Evolutionary conservation across 2,113 vertebrate species (phyloP).

Genomic region (Chionis minor): DNA sequence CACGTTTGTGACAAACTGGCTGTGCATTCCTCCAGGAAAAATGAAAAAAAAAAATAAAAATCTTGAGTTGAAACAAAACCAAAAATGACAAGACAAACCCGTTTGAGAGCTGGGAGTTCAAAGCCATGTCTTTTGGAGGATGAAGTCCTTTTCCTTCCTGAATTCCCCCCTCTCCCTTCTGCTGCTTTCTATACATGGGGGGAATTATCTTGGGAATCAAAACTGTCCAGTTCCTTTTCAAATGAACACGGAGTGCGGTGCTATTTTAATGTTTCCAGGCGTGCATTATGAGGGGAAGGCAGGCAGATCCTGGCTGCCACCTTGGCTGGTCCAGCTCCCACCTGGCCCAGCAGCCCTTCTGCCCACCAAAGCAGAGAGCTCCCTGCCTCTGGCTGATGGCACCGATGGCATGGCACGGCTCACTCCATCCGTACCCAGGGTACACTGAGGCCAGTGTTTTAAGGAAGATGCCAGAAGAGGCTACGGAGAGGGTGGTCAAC

Average conservation of each 20-base stretch:
- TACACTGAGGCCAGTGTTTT: neutral
- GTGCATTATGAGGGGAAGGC: neutral
- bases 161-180: neutral
- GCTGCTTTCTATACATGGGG: neutral
- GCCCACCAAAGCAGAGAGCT: neutral
- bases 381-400: neutral
- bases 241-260: rapidly evolving
- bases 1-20: neutral
- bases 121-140: neutral
- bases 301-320: neutral
- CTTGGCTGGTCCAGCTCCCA: neutral
- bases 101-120: neutral
- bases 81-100: neutral
- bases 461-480: neutral
- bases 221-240: neutral
- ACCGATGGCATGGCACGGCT: neutral
- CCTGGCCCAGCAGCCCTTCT: neutral
- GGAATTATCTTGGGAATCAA: neutral
- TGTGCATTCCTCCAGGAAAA: neutral
- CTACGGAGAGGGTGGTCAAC: neutral
- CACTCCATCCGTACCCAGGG: rapidly evolving
- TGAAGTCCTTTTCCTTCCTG: neutral
- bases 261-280: neutral
- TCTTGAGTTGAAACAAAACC: neutral
- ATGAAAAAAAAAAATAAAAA: neutral